phyloP scores from a whole-genome alignment of 2,113 vertebrate species.

The Synchiropus splendidus region DNA sequence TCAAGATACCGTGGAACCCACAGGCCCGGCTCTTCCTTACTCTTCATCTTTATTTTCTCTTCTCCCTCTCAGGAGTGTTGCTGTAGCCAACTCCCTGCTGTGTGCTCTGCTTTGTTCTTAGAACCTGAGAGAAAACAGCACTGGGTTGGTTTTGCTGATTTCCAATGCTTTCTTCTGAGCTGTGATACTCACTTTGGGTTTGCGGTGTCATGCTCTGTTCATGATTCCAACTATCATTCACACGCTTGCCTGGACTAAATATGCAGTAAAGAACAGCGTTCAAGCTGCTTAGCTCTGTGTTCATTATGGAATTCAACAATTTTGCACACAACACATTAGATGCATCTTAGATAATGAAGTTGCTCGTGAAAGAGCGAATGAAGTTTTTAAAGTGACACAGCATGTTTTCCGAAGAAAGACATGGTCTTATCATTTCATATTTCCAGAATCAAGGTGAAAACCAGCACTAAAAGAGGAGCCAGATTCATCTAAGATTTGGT shows the following conservation, averaged over 20 bases:
- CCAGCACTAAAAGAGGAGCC: too few relatives aligned
- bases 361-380: too few relatives aligned
- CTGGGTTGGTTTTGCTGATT: conserved; percentile 2
- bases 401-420: too few relatives aligned
- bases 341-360: too few relatives aligned
- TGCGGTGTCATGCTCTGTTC: conserved; percentile 5
- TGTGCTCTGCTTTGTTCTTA: conserved; percentile 36
- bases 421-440: too few relatives aligned
- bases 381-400: too few relatives aligned
- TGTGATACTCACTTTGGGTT: conserved; percentile 17
- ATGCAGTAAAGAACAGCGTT: conserved; percentile 6
- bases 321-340: too few relatives aligned
- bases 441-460: too few relatives aligned
- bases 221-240: conserved; percentile 20
- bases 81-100: conserved; percentile 27
- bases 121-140: too few relatives aligned
- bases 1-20: conserved; percentile 39
- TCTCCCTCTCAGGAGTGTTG: conserved; percentile 13
- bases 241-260: conserved; percentile 19
- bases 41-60: conserved; percentile 17
- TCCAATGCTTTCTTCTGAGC: not conserved
- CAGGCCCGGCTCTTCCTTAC: conserved; percentile 20
- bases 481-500: too few relatives aligned
- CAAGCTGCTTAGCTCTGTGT: too few relatives aligned
- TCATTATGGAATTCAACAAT: too few relatives aligned